A percentile compares a stretch with the other conserved stretches of the same genome.
Evolutionary conservation across 2,888 invertebrate genomes (phyloP).

Genomic region (Heliconius ismenius): DNA sequence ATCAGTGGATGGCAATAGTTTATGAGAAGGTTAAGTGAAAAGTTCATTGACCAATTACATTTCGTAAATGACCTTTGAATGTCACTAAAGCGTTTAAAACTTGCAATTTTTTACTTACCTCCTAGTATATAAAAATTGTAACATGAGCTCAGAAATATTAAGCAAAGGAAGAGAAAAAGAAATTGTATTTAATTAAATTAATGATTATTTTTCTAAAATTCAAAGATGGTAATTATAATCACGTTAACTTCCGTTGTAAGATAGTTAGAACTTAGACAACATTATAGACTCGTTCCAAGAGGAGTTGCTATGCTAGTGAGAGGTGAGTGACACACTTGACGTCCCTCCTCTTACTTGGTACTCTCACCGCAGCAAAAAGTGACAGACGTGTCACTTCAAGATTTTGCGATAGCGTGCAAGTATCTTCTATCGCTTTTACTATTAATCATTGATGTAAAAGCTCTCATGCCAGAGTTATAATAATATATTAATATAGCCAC

Average conservation of each 20-base stretch:
- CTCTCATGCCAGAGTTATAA: neutral
- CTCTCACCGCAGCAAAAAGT: slow-evolving; percentile 19
- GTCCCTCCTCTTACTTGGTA: neutral
- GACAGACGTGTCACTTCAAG: slow-evolving; percentile 23
- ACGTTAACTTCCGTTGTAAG: neutral
- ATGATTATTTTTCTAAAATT: neutral
- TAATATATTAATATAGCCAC: neutral
- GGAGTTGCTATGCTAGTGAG: neutral
- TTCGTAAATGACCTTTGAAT: slow-evolving; percentile 1
- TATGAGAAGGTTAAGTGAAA: neutral
- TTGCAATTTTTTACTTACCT: neutral
- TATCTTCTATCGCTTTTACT: slow-evolving; percentile 9
- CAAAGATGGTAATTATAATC: neutral
- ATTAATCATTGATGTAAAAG: slow-evolving; percentile 15
- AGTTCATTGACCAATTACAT: slow-evolving; percentile 3
- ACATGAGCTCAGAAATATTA: neutral
- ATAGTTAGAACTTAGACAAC: neutral
- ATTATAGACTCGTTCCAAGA: slow-evolving; percentile 13
- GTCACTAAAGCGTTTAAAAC: slow-evolving; percentile 6
- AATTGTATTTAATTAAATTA: neutral
- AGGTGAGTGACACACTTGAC: slow-evolving; percentile 8
- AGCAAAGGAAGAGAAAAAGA: neutral
- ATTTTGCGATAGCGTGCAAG: slow-evolving; percentile 6
- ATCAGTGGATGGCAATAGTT: neutral
- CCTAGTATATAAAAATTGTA: neutral